Evolutionary conservation across 2,113 vertebrate species (phyloP), one percentile per base, ranked within the genome.

Genomic region (Scytalopus superciliaris): DNA sequence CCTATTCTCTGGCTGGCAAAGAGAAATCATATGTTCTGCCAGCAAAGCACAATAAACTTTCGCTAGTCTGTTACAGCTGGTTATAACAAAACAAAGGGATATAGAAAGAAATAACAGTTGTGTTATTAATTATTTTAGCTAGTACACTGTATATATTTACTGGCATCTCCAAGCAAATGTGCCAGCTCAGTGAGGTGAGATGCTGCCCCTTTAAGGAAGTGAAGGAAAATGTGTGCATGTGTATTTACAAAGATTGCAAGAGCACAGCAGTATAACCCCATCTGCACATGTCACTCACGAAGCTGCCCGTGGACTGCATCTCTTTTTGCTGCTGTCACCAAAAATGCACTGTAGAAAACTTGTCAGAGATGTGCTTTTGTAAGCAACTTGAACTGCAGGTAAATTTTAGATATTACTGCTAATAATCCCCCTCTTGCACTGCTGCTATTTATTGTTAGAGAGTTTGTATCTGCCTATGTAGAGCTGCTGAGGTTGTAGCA

Each of bases 121-220:
- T 70, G 33, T 33, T 45, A 5, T 37, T 73, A 56, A 27, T 49
- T 18, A 16, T 84, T 92, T 70, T 67, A 67, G 55, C 40, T 80
- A 28, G 50, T 37, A 35, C 19, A 14, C 4, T 25, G 7, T 40
- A 3, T 37, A 7, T 50, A 16, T 84, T 80, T 92, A 10, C n/a
- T 47, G 39, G 18, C 37, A 52, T 85, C 45, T 87, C 27, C 24
- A 42, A 49, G 66, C 47, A 64, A 56, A 50, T 1, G 3, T 79
- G n/a, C 40, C 57, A 50, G 40, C 57, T 79, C 3, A 21, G 3
- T 27, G 70, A 73, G 79, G 87, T 94, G 84, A 10, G 52, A 86
- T 88, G 57, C 88, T 94, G 80, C 87, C 90, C 85, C 92, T 96
- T 96, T 95, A 96, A 97, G 91, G 94, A 81, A 85, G 27, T 23